Conservation (phyloP, 2,113 vertebrate genomes). For the Dicaeum eximium region DNA sequence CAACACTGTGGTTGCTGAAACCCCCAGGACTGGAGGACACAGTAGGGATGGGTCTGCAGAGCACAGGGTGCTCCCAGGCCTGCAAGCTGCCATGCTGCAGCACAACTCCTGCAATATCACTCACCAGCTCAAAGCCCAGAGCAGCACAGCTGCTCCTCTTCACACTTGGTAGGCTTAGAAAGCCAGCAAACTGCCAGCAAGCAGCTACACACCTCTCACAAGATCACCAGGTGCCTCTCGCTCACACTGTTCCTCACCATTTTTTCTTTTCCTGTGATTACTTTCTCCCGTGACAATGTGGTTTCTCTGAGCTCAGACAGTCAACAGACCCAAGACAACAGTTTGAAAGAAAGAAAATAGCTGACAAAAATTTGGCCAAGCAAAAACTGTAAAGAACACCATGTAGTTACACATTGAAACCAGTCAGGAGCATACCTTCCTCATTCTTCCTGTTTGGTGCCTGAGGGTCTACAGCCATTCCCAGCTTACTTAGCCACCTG, state of each 20-base stretch:
- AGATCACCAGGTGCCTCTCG: neutral
- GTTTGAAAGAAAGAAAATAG: neutral
- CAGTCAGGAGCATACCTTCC: conserved; percentile 65
- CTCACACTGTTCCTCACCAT: neutral
- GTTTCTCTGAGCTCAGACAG: neutral
- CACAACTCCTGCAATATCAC: neutral
- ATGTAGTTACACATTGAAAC: neutral
- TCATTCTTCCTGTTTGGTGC: conserved; percentile 68
- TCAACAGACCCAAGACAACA: neutral
- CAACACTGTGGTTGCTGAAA: rapidly evolving
- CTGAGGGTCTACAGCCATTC: conserved; percentile 83
- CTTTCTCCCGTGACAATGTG: neutral
- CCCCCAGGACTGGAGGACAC: neutral
- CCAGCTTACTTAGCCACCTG: conserved; percentile 95
- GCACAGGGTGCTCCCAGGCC: neutral
- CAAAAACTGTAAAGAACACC: neutral
- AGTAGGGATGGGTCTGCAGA: neutral
- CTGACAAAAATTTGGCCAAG: neutral
- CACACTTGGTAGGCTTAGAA: neutral
- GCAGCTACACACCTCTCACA: neutral
- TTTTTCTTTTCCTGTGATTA: neutral
- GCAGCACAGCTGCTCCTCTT: neutral
- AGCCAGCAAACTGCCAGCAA: neutral
- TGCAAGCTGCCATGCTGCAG: neutral
- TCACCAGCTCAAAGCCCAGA: neutral